Conservation (phyloP, 2,113 vertebrate genomes). For the Dromaius novaehollandiae region DNA sequence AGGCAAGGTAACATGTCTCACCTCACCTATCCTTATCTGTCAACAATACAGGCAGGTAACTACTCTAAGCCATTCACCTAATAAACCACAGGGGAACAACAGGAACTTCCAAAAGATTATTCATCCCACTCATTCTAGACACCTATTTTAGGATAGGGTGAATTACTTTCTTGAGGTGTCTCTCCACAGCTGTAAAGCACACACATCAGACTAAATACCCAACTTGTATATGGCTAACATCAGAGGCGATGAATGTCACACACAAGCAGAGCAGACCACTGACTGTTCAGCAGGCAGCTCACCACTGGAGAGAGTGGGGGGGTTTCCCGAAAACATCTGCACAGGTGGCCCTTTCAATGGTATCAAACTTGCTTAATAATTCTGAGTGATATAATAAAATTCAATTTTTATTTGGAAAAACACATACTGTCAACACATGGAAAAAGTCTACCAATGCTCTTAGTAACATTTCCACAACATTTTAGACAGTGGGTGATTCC, state of each 20-base stretch:
- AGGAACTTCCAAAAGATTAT: background rate
- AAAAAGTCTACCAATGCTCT: background rate
- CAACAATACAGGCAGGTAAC: background rate
- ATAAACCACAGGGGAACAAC: background rate
- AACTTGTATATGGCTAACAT: accelerated
- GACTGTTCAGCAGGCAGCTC: background rate
- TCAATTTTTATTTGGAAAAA: background rate
- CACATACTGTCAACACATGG: background rate
- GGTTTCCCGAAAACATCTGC: background rate
- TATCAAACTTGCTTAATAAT: background rate
- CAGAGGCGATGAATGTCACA: background rate
- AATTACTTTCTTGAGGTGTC: background rate
- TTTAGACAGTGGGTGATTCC: background rate
- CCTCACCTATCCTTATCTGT: background rate
- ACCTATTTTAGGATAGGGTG: background rate
- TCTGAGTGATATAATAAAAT: background rate
- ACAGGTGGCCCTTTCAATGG: background rate
- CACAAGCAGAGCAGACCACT: background rate
- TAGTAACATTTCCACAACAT: background rate
- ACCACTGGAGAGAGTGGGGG: background rate
- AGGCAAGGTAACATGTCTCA: background rate
- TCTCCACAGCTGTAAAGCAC: background rate
- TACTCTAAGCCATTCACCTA: background rate
- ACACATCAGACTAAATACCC: background rate
- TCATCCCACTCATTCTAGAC: background rate